A percentile compares a stretch with the other conserved stretches of the same genome.
Evolutionary conservation across 1,140 invertebrate species (phyloP).

Genomic region (Anoplolepis gracilipes): DNA sequence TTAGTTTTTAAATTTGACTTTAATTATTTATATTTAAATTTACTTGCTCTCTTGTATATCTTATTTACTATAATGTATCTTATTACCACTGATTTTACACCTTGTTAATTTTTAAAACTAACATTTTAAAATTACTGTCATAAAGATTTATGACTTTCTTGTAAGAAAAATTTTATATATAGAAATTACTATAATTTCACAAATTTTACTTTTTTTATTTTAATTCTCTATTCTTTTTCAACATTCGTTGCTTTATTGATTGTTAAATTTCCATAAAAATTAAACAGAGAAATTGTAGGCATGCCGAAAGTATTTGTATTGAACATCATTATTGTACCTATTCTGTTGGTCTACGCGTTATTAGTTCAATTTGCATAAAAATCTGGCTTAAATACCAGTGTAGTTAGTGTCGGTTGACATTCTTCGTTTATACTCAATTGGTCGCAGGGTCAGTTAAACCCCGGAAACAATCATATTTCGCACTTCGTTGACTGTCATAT

Average conservation of each 20-base stretch:
- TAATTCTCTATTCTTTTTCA: not conserved
- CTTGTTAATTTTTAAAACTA: no score
- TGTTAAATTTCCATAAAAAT: not conserved
- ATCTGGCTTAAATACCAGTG: slow-evolving; percentile 31
- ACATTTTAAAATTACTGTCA: no score
- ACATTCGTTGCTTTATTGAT: not conserved
- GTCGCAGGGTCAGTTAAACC: slow-evolving; percentile 50
- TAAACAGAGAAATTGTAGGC: not conserved
- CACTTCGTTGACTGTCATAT: slow-evolving; percentile 30
- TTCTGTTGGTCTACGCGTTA: not conserved
- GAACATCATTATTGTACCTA: not conserved
- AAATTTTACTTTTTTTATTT: not conserved
- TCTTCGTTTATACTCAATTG: slow-evolving; percentile 55
- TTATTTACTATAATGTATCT: no score
- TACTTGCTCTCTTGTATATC: no score
- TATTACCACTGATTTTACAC: no score
- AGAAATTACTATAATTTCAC: not conserved
- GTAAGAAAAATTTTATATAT: not conserved
- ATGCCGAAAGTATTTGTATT: not conserved
- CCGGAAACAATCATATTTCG: slow-evolving; percentile 54
- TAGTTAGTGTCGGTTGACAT: slow-evolving; percentile 14
- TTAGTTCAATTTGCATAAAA: slow-evolving; percentile 31
- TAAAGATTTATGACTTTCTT: no score
- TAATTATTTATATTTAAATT: no score
- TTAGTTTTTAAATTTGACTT: no score